Evolutionary conservation across 1,140 invertebrate genomes (phyloP), one percentile per base, ranked within the genome.

Genomic region (Zaprionus vittiger): DNA sequence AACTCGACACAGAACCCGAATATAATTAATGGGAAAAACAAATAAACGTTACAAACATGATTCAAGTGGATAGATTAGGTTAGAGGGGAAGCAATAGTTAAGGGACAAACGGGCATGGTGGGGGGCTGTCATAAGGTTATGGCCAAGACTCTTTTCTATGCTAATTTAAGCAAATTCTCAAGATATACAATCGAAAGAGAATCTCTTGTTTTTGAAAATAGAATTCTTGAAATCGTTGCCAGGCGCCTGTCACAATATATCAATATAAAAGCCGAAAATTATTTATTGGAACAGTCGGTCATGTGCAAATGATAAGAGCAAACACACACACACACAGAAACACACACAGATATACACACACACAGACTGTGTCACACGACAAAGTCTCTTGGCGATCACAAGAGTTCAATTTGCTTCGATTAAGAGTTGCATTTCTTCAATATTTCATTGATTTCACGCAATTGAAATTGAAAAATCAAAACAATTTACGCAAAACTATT

Each of bases 401-500:
- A 80, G 78, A 77, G 77, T 80, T 90, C 79, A 90, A 90, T 90
- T 85, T 85, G 89, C 77, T 75, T 90, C 64, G 81, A 90, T 90
- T 65, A 72, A 67, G 72, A 66, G 61, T 41, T 77, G 70, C 28
- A 71, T 72, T 54, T 65, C n/a, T 41, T 34, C 31, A 34, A 28
- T 63, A 31, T 80, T 75, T 90, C 77, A 84, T 90, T 84, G 84
- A 90, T 89, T 89, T 89, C 81, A 77, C 73, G 76, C 77, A 57
- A 73, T 72, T 67, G 75, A 80, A 89, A 90, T 90, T 82, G 85
- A 90, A 90, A 90, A 90, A 91, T 85, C 85, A 91, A 90, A 90
- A 90, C 85, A 90, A 85, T 90, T 91, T 78, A 85, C 81, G 79
- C 85, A 73, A 90, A 89, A 77, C 66, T 47, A 57, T 84, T 52